A percentile compares a stretch with the other conserved stretches of the same genome.
phyloP scores from a whole-genome alignment of 2,888 invertebrate genomes.

The Galeopsomyia nigrocyanea region DNA sequence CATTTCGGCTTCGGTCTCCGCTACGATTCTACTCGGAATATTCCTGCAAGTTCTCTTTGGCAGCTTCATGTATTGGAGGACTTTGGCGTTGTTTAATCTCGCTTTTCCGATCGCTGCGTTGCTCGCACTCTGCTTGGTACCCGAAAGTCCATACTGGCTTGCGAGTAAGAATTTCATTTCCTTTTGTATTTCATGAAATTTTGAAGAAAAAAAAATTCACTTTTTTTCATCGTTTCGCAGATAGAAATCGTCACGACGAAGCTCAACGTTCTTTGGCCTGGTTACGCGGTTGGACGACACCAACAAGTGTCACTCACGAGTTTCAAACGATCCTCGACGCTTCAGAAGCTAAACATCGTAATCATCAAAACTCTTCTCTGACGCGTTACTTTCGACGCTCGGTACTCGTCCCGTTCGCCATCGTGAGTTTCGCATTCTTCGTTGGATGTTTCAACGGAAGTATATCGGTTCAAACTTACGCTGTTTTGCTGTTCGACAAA shows the following conservation, averaged over 20 bases:
- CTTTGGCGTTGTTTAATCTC: not conserved
- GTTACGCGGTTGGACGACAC: not conserved
- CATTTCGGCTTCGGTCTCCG: not conserved
- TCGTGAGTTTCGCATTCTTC: not conserved
- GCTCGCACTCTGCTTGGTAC: not conserved
- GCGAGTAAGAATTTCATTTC: not conserved
- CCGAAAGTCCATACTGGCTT: conserved; percentile 19
- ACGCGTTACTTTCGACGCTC: not conserved
- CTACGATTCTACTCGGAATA: not conserved
- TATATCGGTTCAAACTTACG: not conserved
- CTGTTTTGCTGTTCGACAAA: not conserved
- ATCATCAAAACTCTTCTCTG: not conserved
- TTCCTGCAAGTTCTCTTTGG: conserved; percentile 6
- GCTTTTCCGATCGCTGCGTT: not conserved
- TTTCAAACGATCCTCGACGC: not conserved
- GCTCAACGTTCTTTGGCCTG: not conserved
- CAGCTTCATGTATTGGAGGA: not conserved
- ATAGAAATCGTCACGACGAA: not conserved
- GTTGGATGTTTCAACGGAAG: not conserved
- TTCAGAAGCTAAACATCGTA: not conserved
- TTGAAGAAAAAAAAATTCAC: not conserved
- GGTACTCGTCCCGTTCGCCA: not conserved
- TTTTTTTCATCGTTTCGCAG: not conserved
- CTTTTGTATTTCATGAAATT: not conserved
- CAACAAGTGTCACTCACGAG: not conserved